Percentiles rank a stretch among this genome's conserved stretches.
These are phyloP conservation scores for Drosophila miranda DNA, from an alignment of 1,140 invertebrate species.

Conservation along the genomic window DNA sequence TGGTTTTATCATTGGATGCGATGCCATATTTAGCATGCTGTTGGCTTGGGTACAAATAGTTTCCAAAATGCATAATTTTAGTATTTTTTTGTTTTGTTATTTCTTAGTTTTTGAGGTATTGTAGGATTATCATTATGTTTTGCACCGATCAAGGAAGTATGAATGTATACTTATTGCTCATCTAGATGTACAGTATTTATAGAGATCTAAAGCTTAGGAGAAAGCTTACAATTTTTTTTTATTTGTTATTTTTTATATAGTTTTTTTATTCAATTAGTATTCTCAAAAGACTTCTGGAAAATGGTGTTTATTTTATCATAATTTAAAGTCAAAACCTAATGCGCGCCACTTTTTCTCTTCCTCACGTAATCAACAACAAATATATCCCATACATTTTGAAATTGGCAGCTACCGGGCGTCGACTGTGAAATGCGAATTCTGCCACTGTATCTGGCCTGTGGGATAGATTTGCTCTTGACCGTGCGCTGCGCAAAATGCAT, in stretches of 20 bases:
- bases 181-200: too few species aligned
- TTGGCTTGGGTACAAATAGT: conserved; percentile 24
- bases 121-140: not conserved
- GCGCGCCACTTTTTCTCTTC: conserved; percentile 40
- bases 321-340: conserved; percentile 28
- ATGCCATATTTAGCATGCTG: conserved; percentile 19
- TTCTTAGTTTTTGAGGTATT: too few species aligned
- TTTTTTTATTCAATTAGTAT: conserved; percentile 5
- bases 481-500: conserved; percentile 85
- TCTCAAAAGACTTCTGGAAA: conserved; percentile 45
- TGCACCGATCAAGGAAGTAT: not conserved
- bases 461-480: conserved; percentile 71
- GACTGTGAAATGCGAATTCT: conserved; percentile 67
- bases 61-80: not conserved
- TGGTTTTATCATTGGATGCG: conserved; percentile 13
- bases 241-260: conserved; percentile 5
- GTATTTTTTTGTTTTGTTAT: not conserved
- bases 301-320: not conserved
- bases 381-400: conserved; percentile 20
- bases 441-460: conserved; percentile 75
- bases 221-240: not conserved
- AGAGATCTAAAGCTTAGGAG: too few species aligned
- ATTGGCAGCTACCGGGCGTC: conserved; percentile 63
- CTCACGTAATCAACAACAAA: conserved; percentile 27
- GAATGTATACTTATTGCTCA: too few species aligned